Base-by-base conservation (phyloP, 1,140 invertebrate genomes). In the Drepana arcuata region DNA sequence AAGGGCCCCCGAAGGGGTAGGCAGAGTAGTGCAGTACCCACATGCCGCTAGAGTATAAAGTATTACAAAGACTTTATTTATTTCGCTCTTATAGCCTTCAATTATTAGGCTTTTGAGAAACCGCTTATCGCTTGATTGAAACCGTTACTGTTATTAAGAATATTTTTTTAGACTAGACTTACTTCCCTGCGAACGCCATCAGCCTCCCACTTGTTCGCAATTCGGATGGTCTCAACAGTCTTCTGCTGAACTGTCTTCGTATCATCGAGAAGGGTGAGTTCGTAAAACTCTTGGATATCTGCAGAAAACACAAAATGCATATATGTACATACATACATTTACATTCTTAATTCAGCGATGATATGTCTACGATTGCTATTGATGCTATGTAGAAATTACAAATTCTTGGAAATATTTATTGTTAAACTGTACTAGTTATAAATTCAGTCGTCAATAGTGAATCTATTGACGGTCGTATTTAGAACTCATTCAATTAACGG, bases 211-310 rank as follows among this genome's bases (percentile, higher is more conserved):
- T 97, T 97, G 66, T 94, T 95, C 37, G 96, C 96, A 70, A 98
- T 96, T 64, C 95, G 91, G 57, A 97, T 91, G 16, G 96, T 98
- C 84, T 98, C 97, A 14, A 91, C 91, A 35, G 95, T 97, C 84
- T 98, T 98, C 86, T 98, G 93, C 74, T 97, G 94, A 41, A 95
- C 89, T 34, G 93, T 93, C 86, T 98, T 98, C 28, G 90, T 93
- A 74, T 98, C 96, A 85, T 98, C 96, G 61, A 98, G 87, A 42
- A 99, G 87, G 29, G 96, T 98, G 49, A 97, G 87, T 86, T 99
- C 96, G 85, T 98, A 99, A 84, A 99, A 98, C 83, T 99, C 96
- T 89, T 99, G 96, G 66, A 99, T 98, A 88, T 99, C 97, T 98
- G 90, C n/a, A n/a, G n/a, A n/a, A n/a, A n/a, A 11, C 92, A 91